Evolutionary conservation across 1,140 invertebrate species (phyloP).

Genomic region (Bilobella aurantiaca): DNA sequence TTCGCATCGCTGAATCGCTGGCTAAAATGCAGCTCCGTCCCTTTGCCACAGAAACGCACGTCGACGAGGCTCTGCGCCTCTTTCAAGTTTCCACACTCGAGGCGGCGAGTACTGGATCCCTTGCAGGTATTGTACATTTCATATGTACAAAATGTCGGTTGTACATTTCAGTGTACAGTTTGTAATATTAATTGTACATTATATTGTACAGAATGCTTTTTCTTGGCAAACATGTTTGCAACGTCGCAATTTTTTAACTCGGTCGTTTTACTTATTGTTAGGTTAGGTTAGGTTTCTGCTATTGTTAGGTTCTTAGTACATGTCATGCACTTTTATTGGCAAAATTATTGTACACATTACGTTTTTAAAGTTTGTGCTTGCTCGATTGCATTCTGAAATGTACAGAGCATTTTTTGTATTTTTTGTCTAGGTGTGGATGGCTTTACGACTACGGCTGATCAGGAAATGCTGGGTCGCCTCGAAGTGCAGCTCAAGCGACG

Average conservation of each 20-base stretch:
- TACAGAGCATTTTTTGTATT: too few species aligned
- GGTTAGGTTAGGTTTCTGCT: neutral
- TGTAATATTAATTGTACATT: too few species aligned
- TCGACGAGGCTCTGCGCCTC: conserved; percentile 93
- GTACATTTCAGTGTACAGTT: too few species aligned
- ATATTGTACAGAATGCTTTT: too few species aligned
- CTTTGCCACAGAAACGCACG: conserved; percentile 82
- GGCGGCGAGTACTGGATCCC: conserved; percentile 81
- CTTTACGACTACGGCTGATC: conserved; percentile 89
- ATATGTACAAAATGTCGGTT: too few species aligned
- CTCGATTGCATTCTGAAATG: too few species aligned
- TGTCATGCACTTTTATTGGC: too few species aligned
- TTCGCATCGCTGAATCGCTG: conserved; percentile 90
- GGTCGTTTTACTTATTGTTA: neutral
- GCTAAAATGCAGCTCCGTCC: conserved; percentile 96
- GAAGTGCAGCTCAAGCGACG: conserved; percentile 90
- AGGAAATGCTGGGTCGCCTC: conserved; percentile 74
- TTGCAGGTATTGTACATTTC: conserved; percentile 55
- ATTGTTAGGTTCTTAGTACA: conserved; percentile 14
- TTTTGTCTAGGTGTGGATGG: conserved; percentile 97
- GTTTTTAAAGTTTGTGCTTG: too few species aligned
- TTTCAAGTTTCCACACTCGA: conserved; percentile 97
- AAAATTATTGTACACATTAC: too few species aligned
- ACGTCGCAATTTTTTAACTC: too few species aligned
- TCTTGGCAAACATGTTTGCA: too few species aligned